Evolutionary conservation across 2,113 vertebrate species (phyloP), one percentile per base, ranked within the genome.

Genomic region (Halichoerus grypus): DNA sequence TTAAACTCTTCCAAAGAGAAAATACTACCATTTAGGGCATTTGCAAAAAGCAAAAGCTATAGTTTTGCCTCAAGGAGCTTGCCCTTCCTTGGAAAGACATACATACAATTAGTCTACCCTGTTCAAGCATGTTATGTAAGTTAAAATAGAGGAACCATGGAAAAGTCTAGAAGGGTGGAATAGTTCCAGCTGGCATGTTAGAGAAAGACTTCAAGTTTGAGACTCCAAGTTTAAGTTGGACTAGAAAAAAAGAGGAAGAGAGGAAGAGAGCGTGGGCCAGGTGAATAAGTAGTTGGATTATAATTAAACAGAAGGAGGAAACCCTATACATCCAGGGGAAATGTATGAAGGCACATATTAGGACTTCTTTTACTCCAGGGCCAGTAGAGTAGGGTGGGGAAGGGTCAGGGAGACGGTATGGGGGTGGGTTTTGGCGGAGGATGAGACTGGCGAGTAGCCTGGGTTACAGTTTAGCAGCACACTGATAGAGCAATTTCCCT

Each of bases 141-240:
- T 92, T 88, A 92, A 59, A 83, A n/a, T 14, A 63, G 42, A 84
- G 18, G 85, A 89, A 63, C 59, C 76, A 53, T 81, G 77, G 80
- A 46, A 83, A 88, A 77, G 9, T 91, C 14, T 11, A n/a, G 36
- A n/a, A 33, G 31, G 55, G 6, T 69, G 3, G 55, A 31, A 9
- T 55, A 51, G 22, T 31, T 72, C n/a, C 3, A 36, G 69, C 31
- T 72, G 42, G 22, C 31, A 72, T 16, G 11, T 19, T 59, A 86
- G 49, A 46, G 21, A 57, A 80, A 63, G 19, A 72, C 24, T 28
- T 42, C 10, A 57, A 42, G n/a, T 93, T 46, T 79, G n/a, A 90
- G 19, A 72, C 19, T 28, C 31, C 10, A 51, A 49, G 33, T 92
- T 46, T 79, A 33, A 89, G 22, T 42, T 72, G 24, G 21, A 65